Base-by-base conservation (phyloP, 2,888 invertebrate species). In the Melieria omissa region DNA sequence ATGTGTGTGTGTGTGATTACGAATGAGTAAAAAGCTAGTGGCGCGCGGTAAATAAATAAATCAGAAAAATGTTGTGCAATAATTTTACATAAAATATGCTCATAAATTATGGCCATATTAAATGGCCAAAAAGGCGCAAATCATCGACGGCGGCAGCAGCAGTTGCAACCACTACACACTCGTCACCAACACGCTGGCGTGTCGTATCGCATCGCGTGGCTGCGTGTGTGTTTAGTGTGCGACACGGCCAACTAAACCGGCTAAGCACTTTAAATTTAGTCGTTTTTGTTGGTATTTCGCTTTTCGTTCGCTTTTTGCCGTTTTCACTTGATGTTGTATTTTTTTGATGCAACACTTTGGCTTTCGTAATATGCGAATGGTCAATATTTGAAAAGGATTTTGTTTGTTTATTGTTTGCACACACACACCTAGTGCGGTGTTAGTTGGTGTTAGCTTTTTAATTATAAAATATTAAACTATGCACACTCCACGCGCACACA, bases 381-480 rank as follows among this genome's bases (percentile, higher is more conserved):
- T 84, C 81, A 84, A 83, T 83, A 83, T 83, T 83, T 83, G 84
- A 80, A 82, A 83, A 83, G 82, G 83, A 83, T 83, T 83, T 83
- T 83, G 83, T 84, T 83, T 84, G 82, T 82, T 83, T 82, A 81
- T 82, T 83, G 82, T 82, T 84, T 84, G 79, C 82, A 80, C 81
- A 82, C 49, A 75, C 81, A 83, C 83, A 84, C 84, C 81, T 82
- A 81, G 78, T 77, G 42, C 46, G 64, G 64, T 72, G 67, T 70
- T 83, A 83, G 81, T 80, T 80, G 81, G 83, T 84, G 83, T 83
- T 84, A 84, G 83, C 84, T 84, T 84, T 84, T 84, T 83, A 84
- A 84, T 83, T 84, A 84, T 84, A 84, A 84, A 84, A 84, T 84
- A 84, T 84, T 84, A 82, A 84, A 82, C 82, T 80, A 81, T 78